Evolutionary conservation across 1,140 invertebrate species (phyloP).

Genomic region (Drosophila quadrilineata): DNA sequence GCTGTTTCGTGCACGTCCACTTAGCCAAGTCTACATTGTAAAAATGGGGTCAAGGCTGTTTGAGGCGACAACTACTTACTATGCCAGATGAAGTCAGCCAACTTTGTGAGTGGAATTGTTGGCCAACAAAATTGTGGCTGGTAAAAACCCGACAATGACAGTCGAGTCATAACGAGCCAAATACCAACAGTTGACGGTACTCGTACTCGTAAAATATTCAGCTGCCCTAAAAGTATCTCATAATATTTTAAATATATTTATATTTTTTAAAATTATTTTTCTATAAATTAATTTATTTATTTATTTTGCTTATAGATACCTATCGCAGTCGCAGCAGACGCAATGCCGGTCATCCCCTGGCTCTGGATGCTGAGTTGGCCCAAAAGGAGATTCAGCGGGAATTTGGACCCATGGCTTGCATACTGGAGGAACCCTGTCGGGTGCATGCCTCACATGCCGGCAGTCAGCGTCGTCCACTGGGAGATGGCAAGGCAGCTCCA

Average conservation of each 20-base stretch:
- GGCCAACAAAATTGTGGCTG: slow-evolving; percentile 9
- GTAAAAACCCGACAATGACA: neutral
- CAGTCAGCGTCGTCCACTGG: slow-evolving; percentile 49
- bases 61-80: slow-evolving; percentile 35
- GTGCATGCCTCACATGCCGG: slow-evolving; percentile 83
- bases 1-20: slow-evolving; percentile 56
- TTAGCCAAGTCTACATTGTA: slow-evolving; percentile 43
- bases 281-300: too few relatives aligned
- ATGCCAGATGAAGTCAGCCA: slow-evolving; percentile 19
- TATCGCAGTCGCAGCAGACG: slow-evolving; percentile 83
- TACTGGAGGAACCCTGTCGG: slow-evolving; percentile 86
- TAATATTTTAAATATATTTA: too few relatives aligned
- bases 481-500: slow-evolving; percentile 36
- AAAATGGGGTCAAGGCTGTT: slow-evolving; percentile 72
- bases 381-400: slow-evolving; percentile 85
- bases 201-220: slow-evolving; percentile 4
- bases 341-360: slow-evolving; percentile 65
- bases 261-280: too few relatives aligned
- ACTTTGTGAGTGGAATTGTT: slow-evolving; percentile 8
- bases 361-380: slow-evolving; percentile 84
- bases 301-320: slow-evolving; percentile 82
- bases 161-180: slow-evolving; percentile 6
- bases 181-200: slow-evolving; percentile 4
- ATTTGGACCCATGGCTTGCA: slow-evolving; percentile 85
- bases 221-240: neutral